Evolutionary conservation across 1,140 invertebrate species (phyloP), one percentile per base, ranked within the genome.

Genomic region (Cotesia vestalis): DNA sequence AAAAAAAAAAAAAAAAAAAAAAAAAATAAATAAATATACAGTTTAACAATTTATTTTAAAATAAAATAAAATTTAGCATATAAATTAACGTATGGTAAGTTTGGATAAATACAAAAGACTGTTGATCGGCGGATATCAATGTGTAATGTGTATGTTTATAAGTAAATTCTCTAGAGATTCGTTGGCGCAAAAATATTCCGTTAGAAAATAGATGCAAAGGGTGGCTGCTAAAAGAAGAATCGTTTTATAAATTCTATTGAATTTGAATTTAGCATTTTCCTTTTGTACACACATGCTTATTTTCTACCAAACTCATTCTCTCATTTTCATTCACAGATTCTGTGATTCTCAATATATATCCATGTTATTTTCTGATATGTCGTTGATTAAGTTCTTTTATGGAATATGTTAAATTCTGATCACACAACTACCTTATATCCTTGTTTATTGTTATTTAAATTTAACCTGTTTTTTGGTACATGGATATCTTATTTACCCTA

Each of bases 391-490:
- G 27, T 27, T 66, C 3, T 66, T 4, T 66, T 8, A 34, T 11
- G 27, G 51, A 11, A 66, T 66, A 52, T 66, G 17, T 3, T 34
- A 52, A 51, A 57, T 36, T 11, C 51, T 52, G 12, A 67, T 75
- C 75, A 77, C 73, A 69, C 68, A 77, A 78, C 79, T 80, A 81
- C 76, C 64, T 75, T 73, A 9, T 36, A 59, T 79, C 78, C 78
- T 79, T 83, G 83, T 81, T 82, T 72, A 78, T 20, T 14, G n/a
- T 17, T 36, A 66, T 66, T 20, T 77, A 80, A 80, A 79, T 80
- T 82, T 46, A 46, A 46, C 5, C 40, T 9, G 40, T 46, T 46
- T 46, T 6, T 11, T 1, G 6, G 5, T 46, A 46, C 9, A 27
- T 27, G 27, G 27, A 27, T 27, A 27, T 46, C 40, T 46, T 9